Conservation (phyloP, 2,113 vertebrate species). For the Lutjanus erythropterus region DNA sequence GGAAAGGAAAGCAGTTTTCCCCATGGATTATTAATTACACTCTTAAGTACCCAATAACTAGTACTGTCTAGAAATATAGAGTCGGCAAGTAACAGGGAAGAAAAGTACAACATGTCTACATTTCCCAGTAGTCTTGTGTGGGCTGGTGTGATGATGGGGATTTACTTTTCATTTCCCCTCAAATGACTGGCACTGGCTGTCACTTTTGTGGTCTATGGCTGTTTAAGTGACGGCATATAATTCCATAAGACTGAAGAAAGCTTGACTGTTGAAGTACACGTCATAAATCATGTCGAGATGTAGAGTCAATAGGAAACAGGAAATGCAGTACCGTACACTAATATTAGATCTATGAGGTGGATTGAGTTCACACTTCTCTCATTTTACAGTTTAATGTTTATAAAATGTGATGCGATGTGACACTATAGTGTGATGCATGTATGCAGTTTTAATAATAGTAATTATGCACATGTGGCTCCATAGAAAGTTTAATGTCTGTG, state of each 20-base stretch:
- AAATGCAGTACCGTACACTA: background rate
- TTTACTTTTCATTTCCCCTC: constrained; percentile 25
- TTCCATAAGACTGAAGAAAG: constrained; percentile 3
- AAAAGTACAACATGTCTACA: background rate
- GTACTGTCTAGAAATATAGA: background rate
- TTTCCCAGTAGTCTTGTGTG: constrained; percentile 36
- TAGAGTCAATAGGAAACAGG: background rate
- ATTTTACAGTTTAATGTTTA: too few relatives aligned
- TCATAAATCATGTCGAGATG: background rate
- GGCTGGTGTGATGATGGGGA: constrained; percentile 26
- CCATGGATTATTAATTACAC: background rate
- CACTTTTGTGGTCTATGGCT: background rate
- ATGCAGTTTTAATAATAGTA: too few relatives aligned
- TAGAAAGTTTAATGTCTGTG: background rate
- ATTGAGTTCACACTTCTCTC: background rate
- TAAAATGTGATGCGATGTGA: too few relatives aligned
- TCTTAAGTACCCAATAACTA: background rate
- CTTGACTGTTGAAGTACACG: background rate
- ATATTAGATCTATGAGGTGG: background rate
- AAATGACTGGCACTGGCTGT: background rate
- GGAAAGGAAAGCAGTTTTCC: too few relatives aligned
- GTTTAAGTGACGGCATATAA: background rate
- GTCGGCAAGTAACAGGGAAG: background rate
- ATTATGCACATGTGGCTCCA: background rate
- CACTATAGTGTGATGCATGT: too few relatives aligned